phyloP scores from a whole-genome alignment of 2,113 vertebrate genomes.

The Chionis minor region DNA sequence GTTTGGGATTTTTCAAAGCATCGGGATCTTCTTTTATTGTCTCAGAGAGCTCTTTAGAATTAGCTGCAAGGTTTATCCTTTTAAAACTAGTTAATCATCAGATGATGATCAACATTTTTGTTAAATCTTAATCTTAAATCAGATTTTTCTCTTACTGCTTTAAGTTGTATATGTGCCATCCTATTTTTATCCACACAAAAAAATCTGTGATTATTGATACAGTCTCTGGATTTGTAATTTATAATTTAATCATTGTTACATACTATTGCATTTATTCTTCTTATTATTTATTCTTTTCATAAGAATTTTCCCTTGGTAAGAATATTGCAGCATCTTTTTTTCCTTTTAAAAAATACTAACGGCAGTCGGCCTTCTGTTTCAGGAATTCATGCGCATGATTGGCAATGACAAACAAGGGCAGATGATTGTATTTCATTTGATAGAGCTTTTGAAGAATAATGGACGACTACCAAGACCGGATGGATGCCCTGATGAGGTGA shows the following conservation, averaged over 20 bases:
- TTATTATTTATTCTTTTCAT: not conserved
- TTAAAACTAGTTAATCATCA: not conserved
- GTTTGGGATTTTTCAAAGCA: not conserved
- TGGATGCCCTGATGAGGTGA: conserved; percentile 88
- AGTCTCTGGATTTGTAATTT: not conserved
- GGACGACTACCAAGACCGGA: conserved; percentile 87
- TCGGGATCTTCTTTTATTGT: not conserved
- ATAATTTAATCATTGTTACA: not conserved
- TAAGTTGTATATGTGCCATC: not conserved
- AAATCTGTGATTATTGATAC: not conserved
- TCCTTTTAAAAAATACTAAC: not conserved
- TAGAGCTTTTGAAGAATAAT: conserved; percentile 90
- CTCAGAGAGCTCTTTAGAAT: not conserved
- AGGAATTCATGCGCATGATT: conserved; percentile 98
- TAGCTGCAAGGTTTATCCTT: not conserved
- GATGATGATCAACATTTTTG: not conserved
- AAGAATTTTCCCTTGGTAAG: not conserved
- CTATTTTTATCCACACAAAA: not conserved
- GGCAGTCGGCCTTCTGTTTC: conserved; percentile 18
- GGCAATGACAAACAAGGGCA: conserved; percentile 97
- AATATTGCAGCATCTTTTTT: not conserved
- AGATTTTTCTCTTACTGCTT: not conserved
- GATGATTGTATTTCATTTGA: conserved; percentile 98
- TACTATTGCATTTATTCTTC: not conserved
- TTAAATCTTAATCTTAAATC: not conserved